Percentiles rank a stretch among this genome's conserved stretches.
Conservation (phyloP, 2,888 invertebrate genomes). For the Trypoxylon attenuatum region DNA sequence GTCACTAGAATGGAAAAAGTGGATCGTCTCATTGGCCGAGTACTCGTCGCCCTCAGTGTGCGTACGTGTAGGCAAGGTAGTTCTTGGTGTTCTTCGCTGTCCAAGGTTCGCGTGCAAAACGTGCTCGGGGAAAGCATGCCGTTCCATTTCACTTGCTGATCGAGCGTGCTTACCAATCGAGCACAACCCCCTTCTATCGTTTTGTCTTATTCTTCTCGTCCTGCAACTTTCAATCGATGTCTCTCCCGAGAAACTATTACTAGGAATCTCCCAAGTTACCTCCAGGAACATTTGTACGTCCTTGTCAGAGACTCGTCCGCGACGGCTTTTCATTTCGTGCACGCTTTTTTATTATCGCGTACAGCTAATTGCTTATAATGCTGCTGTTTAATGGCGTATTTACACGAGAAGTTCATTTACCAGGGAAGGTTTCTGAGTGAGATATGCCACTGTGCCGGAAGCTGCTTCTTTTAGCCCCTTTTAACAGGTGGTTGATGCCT, state of each 20-base stretch:
- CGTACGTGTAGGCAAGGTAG: neutral
- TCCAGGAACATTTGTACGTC: too few relatives aligned
- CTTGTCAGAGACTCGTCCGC: too few relatives aligned
- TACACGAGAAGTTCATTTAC: too few relatives aligned
- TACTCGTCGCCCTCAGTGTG: neutral
- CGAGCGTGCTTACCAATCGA: neutral
- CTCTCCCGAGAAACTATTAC: neutral
- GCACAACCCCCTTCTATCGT: conserved; percentile 31
- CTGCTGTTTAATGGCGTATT: too few relatives aligned
- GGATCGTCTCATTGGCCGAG: conserved; percentile 37
- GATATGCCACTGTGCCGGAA: too few relatives aligned
- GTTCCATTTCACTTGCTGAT: conserved; percentile 59
- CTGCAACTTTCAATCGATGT: neutral
- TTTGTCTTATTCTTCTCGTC: conserved; percentile 21
- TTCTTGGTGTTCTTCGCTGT: conserved; percentile 20
- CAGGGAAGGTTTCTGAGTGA: too few relatives aligned
- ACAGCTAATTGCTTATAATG: too few relatives aligned
- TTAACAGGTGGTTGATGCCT: neutral
- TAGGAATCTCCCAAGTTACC: too few relatives aligned
- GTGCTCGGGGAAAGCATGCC: conserved; percentile 57
- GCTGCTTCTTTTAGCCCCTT: conserved; percentile 6
- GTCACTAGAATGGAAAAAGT: conserved; percentile 54
- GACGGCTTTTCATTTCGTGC: too few relatives aligned
- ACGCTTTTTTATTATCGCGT: too few relatives aligned
- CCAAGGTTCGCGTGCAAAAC: conserved; percentile 29